Percentiles rank a stretch among this genome's conserved stretches.
Evolutionary conservation across 2,888 invertebrate species (phyloP).

Genomic region (Heteropelma amictum): DNA sequence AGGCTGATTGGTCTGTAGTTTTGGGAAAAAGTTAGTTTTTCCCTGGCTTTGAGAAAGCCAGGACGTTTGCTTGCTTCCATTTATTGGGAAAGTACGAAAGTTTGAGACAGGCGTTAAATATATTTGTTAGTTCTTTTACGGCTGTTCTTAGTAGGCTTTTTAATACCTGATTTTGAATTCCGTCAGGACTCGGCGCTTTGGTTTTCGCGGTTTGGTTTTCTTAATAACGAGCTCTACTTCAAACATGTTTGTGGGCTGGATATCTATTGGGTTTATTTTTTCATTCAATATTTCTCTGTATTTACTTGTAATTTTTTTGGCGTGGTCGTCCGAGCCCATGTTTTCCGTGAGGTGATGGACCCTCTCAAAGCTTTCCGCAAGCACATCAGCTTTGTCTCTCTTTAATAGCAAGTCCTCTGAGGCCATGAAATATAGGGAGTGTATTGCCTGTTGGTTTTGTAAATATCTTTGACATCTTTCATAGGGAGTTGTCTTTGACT

Average conservation of each 20-base stretch:
- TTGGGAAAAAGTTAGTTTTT: conserved; percentile 43
- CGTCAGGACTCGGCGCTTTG: neutral
- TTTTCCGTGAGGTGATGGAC: conserved; percentile 49
- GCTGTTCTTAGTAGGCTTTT: neutral
- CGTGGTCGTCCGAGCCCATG: conserved; percentile 18
- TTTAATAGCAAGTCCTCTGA: neutral
- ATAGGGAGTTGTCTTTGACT: neutral
- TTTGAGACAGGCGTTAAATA: neutral
- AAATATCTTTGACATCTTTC: neutral
- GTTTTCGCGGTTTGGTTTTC: neutral
- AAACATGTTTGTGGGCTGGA: neutral
- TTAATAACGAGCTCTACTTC: neutral
- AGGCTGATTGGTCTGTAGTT: neutral
- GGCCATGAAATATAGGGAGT: neutral
- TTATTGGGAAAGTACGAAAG: neutral
- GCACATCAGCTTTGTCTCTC: neutral
- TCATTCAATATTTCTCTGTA: conserved; percentile 1
- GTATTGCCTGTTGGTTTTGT: neutral
- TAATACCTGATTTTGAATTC: neutral
- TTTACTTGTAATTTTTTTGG: neutral
- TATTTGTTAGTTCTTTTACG: neutral
- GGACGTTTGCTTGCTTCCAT: neutral
- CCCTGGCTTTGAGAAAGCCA: neutral
- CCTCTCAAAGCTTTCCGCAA: conserved; percentile 38
- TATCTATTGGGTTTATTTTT: neutral